Evolutionary conservation across 30 jellyfish, hydroid and myxozoan genomes (phyloP).

Genomic region (Aurelia sp.): DNA sequence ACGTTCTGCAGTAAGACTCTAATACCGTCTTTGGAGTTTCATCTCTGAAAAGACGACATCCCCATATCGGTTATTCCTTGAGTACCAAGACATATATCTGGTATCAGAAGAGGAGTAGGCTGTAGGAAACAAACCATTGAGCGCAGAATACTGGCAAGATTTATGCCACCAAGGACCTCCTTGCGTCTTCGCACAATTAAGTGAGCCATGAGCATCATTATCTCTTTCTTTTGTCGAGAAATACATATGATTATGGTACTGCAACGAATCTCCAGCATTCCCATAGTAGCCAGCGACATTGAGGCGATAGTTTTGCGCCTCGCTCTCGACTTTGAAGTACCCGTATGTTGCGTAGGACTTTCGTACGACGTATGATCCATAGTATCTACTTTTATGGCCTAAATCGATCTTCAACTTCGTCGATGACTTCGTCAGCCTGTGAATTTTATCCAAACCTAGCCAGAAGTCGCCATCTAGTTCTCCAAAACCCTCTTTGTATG

Average conservation of each 20-base stretch:
- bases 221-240: constrained; percentile 54
- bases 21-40: too few relatives aligned
- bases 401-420: not conserved
- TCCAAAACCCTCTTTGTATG: constrained; percentile 32
- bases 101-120: too few relatives aligned
- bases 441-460: constrained; percentile 43
- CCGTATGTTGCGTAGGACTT: not conserved
- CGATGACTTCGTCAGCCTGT: not conserved
- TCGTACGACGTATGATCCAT: not conserved
- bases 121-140: constrained; percentile 27
- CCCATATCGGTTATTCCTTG: too few relatives aligned
- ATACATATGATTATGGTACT: constrained; percentile 26
- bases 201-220: constrained; percentile 10
- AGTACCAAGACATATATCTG: too few relatives aligned
- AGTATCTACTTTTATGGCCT: not conserved
- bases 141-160: constrained; percentile 1
- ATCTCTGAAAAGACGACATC: too few relatives aligned
- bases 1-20: too few relatives aligned
- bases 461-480: constrained; percentile 40
- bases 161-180: constrained; percentile 63
- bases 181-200: constrained; percentile 14
- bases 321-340: constrained; percentile 2
- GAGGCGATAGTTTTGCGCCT: constrained; percentile 39
- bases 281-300: constrained; percentile 33
- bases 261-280: constrained; percentile 40